phyloP scores from a whole-genome alignment of 2,888 invertebrate species.

The Sarcophaga subvicina region DNA sequence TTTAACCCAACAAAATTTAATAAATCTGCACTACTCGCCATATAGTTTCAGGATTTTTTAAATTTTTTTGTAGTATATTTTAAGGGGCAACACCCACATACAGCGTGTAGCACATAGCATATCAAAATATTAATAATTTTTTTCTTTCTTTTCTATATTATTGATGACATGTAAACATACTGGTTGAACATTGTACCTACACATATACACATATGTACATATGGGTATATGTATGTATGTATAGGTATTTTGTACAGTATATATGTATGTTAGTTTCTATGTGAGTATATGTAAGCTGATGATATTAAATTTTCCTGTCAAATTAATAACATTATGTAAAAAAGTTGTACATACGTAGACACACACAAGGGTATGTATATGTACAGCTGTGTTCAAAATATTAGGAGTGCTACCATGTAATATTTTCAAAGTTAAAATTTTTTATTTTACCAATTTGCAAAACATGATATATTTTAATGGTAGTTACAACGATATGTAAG shows the following conservation, averaged over 20 bases:
- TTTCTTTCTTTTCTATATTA: constrained; percentile 14
- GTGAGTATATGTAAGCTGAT: constrained; percentile 48
- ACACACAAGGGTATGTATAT: too few relatives aligned
- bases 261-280: constrained; percentile 2
- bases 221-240: constrained; percentile 2
- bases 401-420: too few relatives aligned
- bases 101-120: constrained; percentile 31
- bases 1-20: constrained; percentile 61
- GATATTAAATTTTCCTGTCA: constrained; percentile 68
- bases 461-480: too few relatives aligned
- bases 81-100: constrained; percentile 41
- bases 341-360: constrained; percentile 29
- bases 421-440: too few relatives aligned
- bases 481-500: too few relatives aligned
- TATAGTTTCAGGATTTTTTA: constrained; percentile 23
- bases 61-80: neutral
- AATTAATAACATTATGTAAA: constrained; percentile 68
- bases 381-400: too few relatives aligned
- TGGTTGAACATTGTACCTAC: too few relatives aligned
- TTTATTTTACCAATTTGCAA: too few relatives aligned
- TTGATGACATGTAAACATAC: constrained; percentile 41
- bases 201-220: too few relatives aligned
- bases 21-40: constrained; percentile 52
- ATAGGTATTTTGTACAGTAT: neutral
- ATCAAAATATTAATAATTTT: neutral